Evolutionary conservation across 2,888 invertebrate species (phyloP), one percentile per base, ranked within the genome.

Genomic region (Escarpia spicata): DNA sequence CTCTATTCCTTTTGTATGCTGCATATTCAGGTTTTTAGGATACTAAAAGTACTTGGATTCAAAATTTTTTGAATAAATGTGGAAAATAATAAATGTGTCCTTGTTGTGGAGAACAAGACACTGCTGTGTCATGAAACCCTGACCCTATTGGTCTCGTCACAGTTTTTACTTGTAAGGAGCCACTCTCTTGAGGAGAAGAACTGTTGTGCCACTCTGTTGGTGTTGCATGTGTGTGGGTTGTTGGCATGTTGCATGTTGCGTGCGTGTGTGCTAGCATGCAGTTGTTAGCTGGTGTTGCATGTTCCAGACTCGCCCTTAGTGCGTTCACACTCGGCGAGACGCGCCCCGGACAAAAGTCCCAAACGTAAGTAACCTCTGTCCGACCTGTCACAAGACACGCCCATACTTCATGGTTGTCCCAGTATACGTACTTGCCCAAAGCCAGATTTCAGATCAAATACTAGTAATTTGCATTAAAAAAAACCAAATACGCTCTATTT

Each of bases 271-370:
- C 19, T 15, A 12, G 6, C 15, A 15, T 52, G 52, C 52, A 52
- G 52, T 52, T 52, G 52, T 52, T 75, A 75, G 75, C n/a, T 75
- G 75, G 75, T 75, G 75, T 75, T 75, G 75, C 75, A 75, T 75
- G 75, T 75, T 75, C 2, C 75, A 75, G 75, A 75, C 75, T n/a
- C 19, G 75, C 75, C 75, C 1, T 75, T 75, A 26, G 75, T 75
- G 26, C 19, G 75, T 6, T 75, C 75, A 75, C 75, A 75, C 75
- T 75, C 75, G 75, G 75, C 75, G n/a, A 75, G 75, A 75, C 75
- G 75, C n/a, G 75, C 75, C 75, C 75, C 75, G 6, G 75, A 75
- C 75, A 75, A 75, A 75, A 75, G 75, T 75, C 75, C 75, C 19
- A 75, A 75, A 75, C 75, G 75, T 75, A 75, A 75, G 75, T 75